Evolutionary conservation across 2,113 vertebrate genomes (phyloP).

Genomic region (Tor tambroides): DNA sequence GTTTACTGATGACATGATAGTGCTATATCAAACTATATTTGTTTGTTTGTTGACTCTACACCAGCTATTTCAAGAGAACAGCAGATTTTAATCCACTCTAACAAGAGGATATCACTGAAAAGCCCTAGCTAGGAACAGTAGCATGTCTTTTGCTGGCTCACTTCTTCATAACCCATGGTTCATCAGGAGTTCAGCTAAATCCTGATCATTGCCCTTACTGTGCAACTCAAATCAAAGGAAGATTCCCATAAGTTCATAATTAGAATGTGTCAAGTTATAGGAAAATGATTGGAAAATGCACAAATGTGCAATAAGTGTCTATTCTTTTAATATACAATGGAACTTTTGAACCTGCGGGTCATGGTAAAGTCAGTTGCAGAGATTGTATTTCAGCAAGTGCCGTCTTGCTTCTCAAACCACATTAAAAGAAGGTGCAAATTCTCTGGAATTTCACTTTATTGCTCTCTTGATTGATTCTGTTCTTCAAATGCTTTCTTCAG

Average conservation of each 20-base stretch:
- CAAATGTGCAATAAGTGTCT: constrained; percentile 29
- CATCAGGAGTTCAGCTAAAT: background rate
- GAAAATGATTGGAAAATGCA: constrained; percentile 42
- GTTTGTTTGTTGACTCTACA: background rate
- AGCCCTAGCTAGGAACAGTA: background rate
- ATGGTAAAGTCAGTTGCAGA: constrained; percentile 51
- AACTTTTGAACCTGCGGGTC: constrained; percentile 56
- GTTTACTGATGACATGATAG: background rate
- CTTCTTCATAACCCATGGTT: background rate
- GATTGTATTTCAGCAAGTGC: constrained; percentile 49
- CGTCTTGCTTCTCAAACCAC: constrained; percentile 42
- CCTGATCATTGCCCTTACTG: background rate
- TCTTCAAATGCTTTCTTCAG: constrained; percentile 31
- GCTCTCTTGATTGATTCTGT: constrained; percentile 23
- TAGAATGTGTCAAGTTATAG: constrained; percentile 52
- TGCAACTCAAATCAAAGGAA: background rate
- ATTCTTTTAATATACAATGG: constrained; percentile 53
- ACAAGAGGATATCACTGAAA: background rate
- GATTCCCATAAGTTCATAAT: constrained; percentile 6
- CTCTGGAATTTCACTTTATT: background rate
- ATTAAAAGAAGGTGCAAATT: background rate
- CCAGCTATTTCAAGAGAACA: background rate
- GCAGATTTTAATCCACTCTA: background rate
- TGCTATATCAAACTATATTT: background rate
- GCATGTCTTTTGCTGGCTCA: background rate